Base-by-base conservation (phyloP, 1,140 invertebrate genomes). In the Alviniconcha marisindica region DNA sequence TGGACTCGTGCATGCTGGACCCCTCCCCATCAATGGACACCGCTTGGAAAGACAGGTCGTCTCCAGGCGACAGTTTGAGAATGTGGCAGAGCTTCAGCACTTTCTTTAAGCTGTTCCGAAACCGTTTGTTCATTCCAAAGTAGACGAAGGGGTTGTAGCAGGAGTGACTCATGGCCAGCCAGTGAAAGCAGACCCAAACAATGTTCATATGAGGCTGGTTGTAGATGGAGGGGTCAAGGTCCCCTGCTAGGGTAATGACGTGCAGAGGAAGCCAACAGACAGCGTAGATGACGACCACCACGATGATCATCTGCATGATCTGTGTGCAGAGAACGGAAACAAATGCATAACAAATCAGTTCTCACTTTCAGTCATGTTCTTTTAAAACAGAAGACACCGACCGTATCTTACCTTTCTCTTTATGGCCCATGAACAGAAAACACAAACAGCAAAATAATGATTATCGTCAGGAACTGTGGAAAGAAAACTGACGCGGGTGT, bases 221-320 rank as follows among this genome's bases (percentile, higher is more conserved):
- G 78, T 90, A 93, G 60, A 93, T 88, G 7, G 86, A 83, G 0
- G 88, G 83, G 73, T 90, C 84, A n/a, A 91, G 89, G 84, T 94
- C 93, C 12, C 92, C 92, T 2, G 93, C 87, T 18, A 94, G 63
- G 38, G 94, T 93, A 78, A 94, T 87, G 69, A 96, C 94, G 92
- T 98, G 97, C 86, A 96, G 95, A 0, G 97, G 97, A 24, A 98
- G 94, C 97, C 97, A 98, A 90, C 96, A 97, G 18, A 97, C 92
- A 2, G 96, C 96, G 92, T 97, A 98, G 2, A 97, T 96, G n/a
- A 96, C 94, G 0, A 98, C 97, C 0, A 98, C 97, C 0, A 95
- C 96, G 79, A 97, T 95, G 96, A 97, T 98, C 97, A 98, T 97
- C 92, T 97, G 97, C 83, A 98, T 95, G 96, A 97, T 97, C 97